Percentiles rank a stretch among this genome's conserved stretches.
Evolutionary conservation across 2,113 vertebrate genomes (phyloP).

Genomic region (Panthera tigris): DNA sequence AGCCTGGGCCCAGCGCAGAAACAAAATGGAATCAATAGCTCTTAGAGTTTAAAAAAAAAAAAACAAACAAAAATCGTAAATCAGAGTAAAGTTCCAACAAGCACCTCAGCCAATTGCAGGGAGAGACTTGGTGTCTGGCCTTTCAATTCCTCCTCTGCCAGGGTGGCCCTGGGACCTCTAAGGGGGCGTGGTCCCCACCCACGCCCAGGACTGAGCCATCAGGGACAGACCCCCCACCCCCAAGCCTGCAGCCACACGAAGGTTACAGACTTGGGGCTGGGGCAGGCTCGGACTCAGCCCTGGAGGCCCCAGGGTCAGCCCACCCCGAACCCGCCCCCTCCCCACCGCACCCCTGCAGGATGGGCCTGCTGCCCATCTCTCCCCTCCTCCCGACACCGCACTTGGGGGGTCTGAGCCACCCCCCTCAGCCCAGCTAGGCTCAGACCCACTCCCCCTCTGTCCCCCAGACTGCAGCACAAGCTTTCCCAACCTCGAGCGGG

Average conservation of each 20-base stretch:
- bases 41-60: neutral
- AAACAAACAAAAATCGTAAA: neutral
- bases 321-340: neutral
- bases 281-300: constrained; percentile 63
- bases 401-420: constrained; percentile 72
- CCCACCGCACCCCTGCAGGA: neutral
- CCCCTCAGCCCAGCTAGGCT: constrained; percentile 56
- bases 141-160: constrained; percentile 26
- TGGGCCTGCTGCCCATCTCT: neutral
- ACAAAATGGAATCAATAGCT: neutral
- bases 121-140: constrained; percentile 29
- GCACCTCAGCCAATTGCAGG: neutral
- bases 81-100: neutral
- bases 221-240: constrained; percentile 61
- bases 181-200: neutral
- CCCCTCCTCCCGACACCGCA: neutral
- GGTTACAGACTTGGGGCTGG: constrained; percentile 45
- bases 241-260: constrained; percentile 9
- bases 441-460: neutral
- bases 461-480: constrained; percentile 65
- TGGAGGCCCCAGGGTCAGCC: constrained; percentile 24
- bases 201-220: constrained; percentile 67
- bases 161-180: neutral
- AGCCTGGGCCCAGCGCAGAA: constrained; percentile 26
- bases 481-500: constrained; percentile 42